These are phyloP conservation scores for Pararge aegeria DNA, from an alignment of 1,140 invertebrate species.

Conservation along the genomic window DNA sequence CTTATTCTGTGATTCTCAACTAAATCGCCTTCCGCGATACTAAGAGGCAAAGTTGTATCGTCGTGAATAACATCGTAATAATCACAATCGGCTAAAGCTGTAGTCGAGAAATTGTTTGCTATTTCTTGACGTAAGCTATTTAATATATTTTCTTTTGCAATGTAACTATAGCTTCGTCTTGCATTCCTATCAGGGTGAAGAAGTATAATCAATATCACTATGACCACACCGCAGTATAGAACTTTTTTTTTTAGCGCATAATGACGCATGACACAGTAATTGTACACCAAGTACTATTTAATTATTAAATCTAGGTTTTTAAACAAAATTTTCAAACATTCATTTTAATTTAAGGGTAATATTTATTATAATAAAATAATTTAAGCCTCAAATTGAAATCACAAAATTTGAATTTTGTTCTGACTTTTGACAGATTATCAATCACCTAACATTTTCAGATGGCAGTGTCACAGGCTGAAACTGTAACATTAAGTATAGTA, in stretches of 20 bases:
- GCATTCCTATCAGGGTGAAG: constrained; percentile 54
- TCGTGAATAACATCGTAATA: constrained; percentile 58
- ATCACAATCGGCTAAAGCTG: constrained; percentile 54
- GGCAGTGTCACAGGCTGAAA: no score
- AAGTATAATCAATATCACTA: constrained; percentile 50
- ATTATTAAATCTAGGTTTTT: no score
- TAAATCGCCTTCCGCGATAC: constrained; percentile 54
- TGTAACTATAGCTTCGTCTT: constrained; percentile 50
- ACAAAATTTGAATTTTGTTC: no score
- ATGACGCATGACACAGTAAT: constrained; percentile 27
- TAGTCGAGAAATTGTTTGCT: constrained; percentile 53
- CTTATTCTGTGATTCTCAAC: constrained; percentile 55
- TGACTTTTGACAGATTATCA: no score
- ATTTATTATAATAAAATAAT: no score
- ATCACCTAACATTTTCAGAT: no score
- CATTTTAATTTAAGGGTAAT: no score
- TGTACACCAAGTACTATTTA: background rate
- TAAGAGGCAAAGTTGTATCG: constrained; percentile 49
- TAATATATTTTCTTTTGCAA: constrained; percentile 54
- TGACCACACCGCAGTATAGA: constrained; percentile 42
- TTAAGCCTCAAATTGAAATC: no score
- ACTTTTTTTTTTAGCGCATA: constrained; percentile 51
- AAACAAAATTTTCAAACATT: no score
- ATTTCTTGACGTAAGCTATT: constrained; percentile 46
- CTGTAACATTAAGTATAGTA: no score